Evolutionary conservation across 1,140 invertebrate species (phyloP), one percentile per base, ranked within the genome.

Genomic region (Zaprionus ornatus): DNA sequence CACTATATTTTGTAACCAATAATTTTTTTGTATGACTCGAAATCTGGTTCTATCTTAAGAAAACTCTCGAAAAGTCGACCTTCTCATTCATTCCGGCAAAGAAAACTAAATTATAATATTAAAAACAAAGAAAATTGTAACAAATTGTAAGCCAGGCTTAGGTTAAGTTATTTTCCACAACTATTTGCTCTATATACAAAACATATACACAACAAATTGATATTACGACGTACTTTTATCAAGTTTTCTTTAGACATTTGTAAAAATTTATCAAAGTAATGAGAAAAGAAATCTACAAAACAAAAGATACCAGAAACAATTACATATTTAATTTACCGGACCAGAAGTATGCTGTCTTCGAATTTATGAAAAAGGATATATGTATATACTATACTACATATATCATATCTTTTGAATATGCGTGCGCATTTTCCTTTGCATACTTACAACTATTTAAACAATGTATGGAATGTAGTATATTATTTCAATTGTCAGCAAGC

Each of bases 41-140:
- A 87, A 87, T 56, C 61, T 71, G 69, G 62, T 52, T 54, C 45
- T 74, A 77, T 73, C 64, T 57, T 27, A 25, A 57, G 27, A 64
- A 32, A 32, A 32, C 29, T 32, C 57, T 45, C 40, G 7, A 45
- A 45, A 17, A 57, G 57, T 40, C 42, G 15, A 75, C 56, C 67
- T 80, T 80, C 74, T 77, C 70, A 81, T 84, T 90, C 84, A 88
- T 88, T 88, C 84, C 84, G 85, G 85, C 85, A 81, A 81, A 90
- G 81, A 90, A 80, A 84, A 67, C 32, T 66, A 72, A 74, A 77
- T 67, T 54, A 29, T 65, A 45, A 54, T 59, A 37, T 54, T 69
- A 66, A 62, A 61, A 82, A 74, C 23, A 75, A 57, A 67, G 42
- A 57, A 57, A 56, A 37, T 10, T 42, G 19, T 50, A 40, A 59